Evolutionary conservation across 35 echinoderm and acorn worm species (phyloP).

Genomic region (Heliocidaris tuberculata): DNA sequence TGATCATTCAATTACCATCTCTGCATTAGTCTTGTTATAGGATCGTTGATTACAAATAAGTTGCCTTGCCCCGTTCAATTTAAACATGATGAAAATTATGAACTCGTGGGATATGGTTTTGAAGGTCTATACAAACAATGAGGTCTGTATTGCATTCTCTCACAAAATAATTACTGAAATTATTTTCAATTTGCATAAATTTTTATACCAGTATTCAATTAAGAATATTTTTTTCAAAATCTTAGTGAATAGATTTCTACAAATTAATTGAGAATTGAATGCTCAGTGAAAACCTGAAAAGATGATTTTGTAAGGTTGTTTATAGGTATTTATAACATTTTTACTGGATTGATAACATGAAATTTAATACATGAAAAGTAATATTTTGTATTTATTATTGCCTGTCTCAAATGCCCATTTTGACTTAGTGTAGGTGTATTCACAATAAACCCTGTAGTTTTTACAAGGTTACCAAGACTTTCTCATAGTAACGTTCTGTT

Average conservation of each 20-base stretch:
- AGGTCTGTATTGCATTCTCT: no score
- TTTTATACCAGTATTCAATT: background rate
- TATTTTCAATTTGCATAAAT: conserved; percentile 1
- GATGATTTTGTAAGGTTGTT: background rate
- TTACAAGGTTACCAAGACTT: background rate
- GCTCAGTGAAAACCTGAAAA: background rate
- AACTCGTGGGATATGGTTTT: background rate
- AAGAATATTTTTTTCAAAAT: background rate
- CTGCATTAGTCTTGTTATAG: no score
- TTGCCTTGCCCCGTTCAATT: background rate
- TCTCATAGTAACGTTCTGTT: background rate
- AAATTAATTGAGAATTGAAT: background rate
- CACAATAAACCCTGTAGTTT: background rate
- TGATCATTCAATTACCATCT: no score
- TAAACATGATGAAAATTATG: background rate
- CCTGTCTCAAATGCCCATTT: background rate
- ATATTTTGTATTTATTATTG: background rate
- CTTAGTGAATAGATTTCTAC: background rate
- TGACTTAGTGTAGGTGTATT: background rate
- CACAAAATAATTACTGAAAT: background rate
- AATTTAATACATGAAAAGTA: background rate
- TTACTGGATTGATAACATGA: background rate
- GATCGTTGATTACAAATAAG: no score
- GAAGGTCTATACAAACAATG: no score
- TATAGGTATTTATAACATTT: conserved; percentile 25